Evolutionary conservation across 2,888 invertebrate species (phyloP), one percentile per base, ranked within the genome.

Genomic region (Morpho deidamia): DNA sequence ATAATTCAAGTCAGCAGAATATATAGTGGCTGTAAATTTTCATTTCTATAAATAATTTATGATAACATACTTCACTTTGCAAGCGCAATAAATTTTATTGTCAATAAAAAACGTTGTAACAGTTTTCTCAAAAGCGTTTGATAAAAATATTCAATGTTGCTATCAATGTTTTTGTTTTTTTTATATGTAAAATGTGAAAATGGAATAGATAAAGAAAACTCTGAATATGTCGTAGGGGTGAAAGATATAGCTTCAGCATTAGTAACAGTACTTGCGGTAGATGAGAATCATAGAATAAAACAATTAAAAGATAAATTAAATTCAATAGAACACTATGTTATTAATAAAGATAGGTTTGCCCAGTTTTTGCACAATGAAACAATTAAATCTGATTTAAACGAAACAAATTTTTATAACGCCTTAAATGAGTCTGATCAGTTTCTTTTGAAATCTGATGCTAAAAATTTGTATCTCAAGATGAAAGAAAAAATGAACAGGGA

Each of bases 401-500:
- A 77, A 48, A 86, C 81, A 0, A 79, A 78, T 49, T 87, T 88
- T 56, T 81, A 65, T 51, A 68, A 77, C 35, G 67, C 85, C 0
- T 58, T 87, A 7, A 69, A 68, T 33, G 76, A 83, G 56, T 69
- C 74, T 12, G 85, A 88, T 37, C 64, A 63, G 48, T 68, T 72
- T 44, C 45, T 81, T 7, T 53, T 61, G 0, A 60, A 66, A 2
- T 68, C 74, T 32, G 72, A 75, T 49, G 62, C 74, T 0, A 81
- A 78, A 53, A 83, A 67, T 59, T 61, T 88, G 41, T 87, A 82
- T 61, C 57, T 85, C 3, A 78, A 78, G 56, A 58, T 88, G 7
- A 88, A 88, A 62, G 75, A 83, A 48, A 83, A 74, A 51, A 76
- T 88, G 73, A 88, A 78, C 40, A 73, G 87, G 62, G 83, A 87